Percentiles rank a stretch among this genome's conserved stretches.
Evolutionary conservation across 2,113 vertebrate species (phyloP).

Genomic region (Hirundichthys speculiger): DNA sequence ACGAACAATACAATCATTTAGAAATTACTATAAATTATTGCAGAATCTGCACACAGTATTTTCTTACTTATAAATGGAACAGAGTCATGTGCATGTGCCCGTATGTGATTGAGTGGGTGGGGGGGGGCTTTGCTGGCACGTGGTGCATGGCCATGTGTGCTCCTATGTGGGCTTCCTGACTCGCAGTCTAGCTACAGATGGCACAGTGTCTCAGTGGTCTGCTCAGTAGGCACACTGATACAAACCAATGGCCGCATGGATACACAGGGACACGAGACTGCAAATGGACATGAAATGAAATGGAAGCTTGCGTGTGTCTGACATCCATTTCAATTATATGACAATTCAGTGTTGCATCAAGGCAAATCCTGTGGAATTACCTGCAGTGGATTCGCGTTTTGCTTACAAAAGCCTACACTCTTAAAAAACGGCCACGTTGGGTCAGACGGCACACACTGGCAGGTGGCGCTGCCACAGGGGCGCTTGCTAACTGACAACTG

Average conservation of each 20-base stretch:
- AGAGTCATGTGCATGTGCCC: slow-evolving; percentile 26
- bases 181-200: slow-evolving; percentile 81
- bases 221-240: slow-evolving; percentile 67
- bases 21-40: too few species aligned
- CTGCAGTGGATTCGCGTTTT: slow-evolving; percentile 4
- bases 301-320: background rate
- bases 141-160: slow-evolving; percentile 75
- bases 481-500: slow-evolving; percentile 66
- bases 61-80: background rate
- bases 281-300: slow-evolving; percentile 38
- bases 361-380: background rate
- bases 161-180: slow-evolving; percentile 81
- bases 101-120: slow-evolving; percentile 38
- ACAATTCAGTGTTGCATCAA: background rate
- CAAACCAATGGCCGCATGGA: slow-evolving; percentile 57
- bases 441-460: slow-evolving; percentile 62
- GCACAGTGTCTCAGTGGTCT: slow-evolving; percentile 69
- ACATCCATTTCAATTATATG: background rate
- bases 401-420: slow-evolving; percentile 36
- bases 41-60: background rate
- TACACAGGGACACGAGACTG: slow-evolving; percentile 20
- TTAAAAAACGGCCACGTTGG: slow-evolving; percentile 36
- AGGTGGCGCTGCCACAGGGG: slow-evolving; percentile 70
- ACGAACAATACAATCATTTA: background rate
- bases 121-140: slow-evolving; percentile 53